A percentile compares a stretch with the other conserved stretches of the same genome.
These are phyloP conservation scores for Arctocebus calabarensis DNA, from an alignment of 2,797 vertebrate genomes.

Conservation along the genomic window DNA sequence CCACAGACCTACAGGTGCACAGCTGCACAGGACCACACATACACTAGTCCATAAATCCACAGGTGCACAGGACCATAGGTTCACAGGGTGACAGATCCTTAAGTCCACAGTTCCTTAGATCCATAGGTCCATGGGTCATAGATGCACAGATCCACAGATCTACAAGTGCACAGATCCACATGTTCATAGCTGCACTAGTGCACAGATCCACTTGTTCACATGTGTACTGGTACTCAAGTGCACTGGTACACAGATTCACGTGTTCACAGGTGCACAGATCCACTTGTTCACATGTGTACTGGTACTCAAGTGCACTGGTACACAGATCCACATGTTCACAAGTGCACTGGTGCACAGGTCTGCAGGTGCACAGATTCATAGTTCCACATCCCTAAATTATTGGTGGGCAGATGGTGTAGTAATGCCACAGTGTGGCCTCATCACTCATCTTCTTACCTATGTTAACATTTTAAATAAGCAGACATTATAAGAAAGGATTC, in stretches of 20 bases:
- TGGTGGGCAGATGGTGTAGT: rapidly evolving
- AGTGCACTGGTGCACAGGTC: no score
- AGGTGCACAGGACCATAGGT: neutral
- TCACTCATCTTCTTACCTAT: no score
- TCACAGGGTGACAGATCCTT: no score
- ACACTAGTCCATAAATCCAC: neutral
- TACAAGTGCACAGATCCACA: neutral
- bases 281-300: neutral
- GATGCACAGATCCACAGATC: no score
- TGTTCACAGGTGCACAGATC: neutral
- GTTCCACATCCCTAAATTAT: neutral
- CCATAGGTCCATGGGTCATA: no score
- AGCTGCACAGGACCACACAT: no score
- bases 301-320: neutral
- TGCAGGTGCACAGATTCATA: neutral
- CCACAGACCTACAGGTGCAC: neutral
- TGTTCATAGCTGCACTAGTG: no score
- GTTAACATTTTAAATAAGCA: neutral
- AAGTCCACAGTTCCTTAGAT: no score
- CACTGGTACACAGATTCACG: no score
- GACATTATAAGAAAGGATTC: neutral
- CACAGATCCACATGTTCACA: no score
- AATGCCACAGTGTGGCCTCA: rapidly evolving
- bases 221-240: no score
- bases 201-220: no score